A percentile compares a stretch with the other conserved stretches of the same genome.
Conservation (phyloP, 2,113 vertebrate species). For the Cranoglanis bouderius region DNA sequence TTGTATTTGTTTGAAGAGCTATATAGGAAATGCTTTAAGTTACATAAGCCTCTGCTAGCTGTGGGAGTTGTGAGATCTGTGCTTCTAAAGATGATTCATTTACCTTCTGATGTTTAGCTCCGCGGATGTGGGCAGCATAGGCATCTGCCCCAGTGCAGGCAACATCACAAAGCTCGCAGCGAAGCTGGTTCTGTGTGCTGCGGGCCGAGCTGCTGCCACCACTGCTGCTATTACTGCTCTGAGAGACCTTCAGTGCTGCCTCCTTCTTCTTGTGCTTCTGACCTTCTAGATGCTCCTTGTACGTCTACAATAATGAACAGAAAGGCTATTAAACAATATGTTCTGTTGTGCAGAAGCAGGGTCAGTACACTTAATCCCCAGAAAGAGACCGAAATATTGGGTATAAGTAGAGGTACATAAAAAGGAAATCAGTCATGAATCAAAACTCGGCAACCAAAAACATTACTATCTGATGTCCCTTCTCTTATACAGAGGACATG, state of each 20-base stretch:
- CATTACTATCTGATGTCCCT: not conserved
- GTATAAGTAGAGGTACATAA: not conserved
- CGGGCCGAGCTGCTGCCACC: conserved; percentile 79
- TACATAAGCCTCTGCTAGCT: not conserved
- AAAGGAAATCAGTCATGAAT: not conserved
- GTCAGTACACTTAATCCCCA: no score
- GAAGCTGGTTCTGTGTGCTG: conserved; percentile 93
- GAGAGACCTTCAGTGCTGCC: conserved; percentile 90
- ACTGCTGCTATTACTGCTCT: conserved; percentile 75
- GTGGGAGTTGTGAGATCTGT: not conserved
- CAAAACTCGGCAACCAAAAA: not conserved
- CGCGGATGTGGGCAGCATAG: conserved; percentile 95
- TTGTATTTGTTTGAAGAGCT: not conserved
- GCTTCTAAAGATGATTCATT: not conserved
- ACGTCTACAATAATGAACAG: conserved; percentile 78
- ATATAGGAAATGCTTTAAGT: not conserved
- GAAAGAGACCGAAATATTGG: not conserved
- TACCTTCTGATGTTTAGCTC: conserved; percentile 98
- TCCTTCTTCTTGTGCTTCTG: conserved; percentile 99
- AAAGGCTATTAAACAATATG: not conserved
- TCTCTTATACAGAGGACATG: not conserved
- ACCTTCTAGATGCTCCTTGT: conserved; percentile 97
- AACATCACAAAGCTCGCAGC: conserved; percentile 97
- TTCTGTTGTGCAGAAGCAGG: not conserved
- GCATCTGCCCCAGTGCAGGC: conserved; percentile 97